A percentile compares a stretch with the other conserved stretches of the same genome.
Conservation (phyloP, 2,797 vertebrate genomes). For the Hoplostethus atlanticus region DNA sequence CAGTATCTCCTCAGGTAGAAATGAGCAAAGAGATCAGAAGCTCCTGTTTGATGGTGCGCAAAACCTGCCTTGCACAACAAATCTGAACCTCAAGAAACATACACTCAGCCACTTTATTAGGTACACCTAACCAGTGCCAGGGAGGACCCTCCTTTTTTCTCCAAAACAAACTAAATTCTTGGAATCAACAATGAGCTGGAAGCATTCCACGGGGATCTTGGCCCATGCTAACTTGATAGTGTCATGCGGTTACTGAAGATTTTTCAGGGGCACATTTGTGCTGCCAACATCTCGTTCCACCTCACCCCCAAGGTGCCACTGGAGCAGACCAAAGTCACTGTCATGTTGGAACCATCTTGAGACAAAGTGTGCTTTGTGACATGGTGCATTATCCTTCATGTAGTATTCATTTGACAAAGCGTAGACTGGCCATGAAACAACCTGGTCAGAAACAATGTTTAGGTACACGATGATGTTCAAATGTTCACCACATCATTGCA, state of each 20-base stretch:
- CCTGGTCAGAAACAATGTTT: background rate
- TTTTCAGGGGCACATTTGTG: slow-evolving; percentile 35
- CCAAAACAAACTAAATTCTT: no score
- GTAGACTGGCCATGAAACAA: background rate
- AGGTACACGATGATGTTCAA: background rate
- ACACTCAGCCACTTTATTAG: slow-evolving; percentile 12
- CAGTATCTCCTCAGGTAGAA: slow-evolving; percentile 62
- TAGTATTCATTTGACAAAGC: no score
- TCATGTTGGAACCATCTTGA: background rate
- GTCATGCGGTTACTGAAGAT: slow-evolving; percentile 44
- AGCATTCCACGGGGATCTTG: no score
- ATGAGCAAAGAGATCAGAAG: slow-evolving; percentile 54
- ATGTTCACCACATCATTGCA: background rate
- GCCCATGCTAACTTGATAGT: slow-evolving; percentile 33
- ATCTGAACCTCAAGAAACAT: slow-evolving; percentile 22
- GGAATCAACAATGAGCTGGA: no score
- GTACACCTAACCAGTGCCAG: background rate
- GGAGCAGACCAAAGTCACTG: no score
- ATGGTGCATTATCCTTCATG: no score
- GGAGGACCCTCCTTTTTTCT: no score
- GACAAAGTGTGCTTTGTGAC: background rate
- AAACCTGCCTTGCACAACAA: slow-evolving; percentile 44
- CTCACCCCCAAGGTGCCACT: slow-evolving; percentile 7
- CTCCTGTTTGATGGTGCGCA: slow-evolving; percentile 62
- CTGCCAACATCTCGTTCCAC: slow-evolving; percentile 13